A percentile compares a stretch with the other conserved stretches of the same genome.
Conservation (phyloP, 2,797 vertebrate species). For the Lutjanus argentimaculatus region DNA sequence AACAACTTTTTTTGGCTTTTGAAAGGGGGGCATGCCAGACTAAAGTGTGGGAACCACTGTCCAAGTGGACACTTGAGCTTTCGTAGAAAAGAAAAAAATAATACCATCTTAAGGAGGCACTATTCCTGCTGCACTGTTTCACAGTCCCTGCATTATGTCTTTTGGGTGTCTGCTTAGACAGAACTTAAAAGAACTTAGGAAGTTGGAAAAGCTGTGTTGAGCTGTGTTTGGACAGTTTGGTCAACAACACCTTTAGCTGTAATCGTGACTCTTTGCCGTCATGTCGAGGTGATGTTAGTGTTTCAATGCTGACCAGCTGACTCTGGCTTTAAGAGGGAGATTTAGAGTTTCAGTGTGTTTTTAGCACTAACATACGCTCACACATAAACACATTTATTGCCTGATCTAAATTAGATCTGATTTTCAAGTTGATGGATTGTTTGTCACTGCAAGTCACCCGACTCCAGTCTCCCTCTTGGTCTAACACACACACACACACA, state of each 20-base stretch:
- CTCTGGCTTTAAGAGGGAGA: neutral
- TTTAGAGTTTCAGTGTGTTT: neutral
- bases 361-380: neutral
- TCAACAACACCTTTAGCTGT: neutral
- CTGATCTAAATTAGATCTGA: neutral
- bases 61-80: no score
- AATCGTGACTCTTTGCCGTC: neutral
- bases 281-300: neutral
- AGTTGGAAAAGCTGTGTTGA: neutral
- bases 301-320: neutral
- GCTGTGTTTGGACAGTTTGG: neutral
- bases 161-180: neutral
- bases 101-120: neutral
- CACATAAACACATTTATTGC: neutral
- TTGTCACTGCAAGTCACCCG: neutral
- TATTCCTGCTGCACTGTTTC: neutral
- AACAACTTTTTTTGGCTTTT: no score
- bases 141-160: neutral
- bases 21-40: no score
- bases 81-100: no score
- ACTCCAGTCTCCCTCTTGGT: neutral
- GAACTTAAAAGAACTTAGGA: neutral
- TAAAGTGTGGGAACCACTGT: no score
- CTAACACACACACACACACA: neutral
- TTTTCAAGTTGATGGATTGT: constrained; percentile 6